phyloP scores from a whole-genome alignment of 2,113 vertebrate genomes.

The Oreochromis aureus region DNA sequence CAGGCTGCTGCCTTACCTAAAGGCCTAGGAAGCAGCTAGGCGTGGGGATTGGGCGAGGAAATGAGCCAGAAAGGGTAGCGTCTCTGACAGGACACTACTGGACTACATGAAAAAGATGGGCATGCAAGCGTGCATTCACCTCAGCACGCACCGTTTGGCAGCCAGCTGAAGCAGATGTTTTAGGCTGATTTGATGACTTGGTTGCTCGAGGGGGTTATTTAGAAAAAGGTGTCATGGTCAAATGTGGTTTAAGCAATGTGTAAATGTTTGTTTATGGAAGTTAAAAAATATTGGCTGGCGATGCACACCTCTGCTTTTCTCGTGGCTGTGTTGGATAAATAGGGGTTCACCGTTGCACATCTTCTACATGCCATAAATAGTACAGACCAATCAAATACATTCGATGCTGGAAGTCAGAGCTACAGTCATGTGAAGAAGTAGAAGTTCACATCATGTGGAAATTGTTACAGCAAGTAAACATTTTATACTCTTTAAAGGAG shows the following conservation, averaged over 20 bases:
- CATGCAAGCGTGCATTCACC: not conserved
- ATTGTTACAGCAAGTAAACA: not conserved
- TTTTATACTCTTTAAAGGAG: not conserved
- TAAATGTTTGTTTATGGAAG: not conserved
- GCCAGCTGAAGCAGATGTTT: slow-evolving; percentile 53
- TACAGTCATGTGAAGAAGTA: not conserved
- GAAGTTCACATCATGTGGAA: not conserved
- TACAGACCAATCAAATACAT: not conserved
- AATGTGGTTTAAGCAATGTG: slow-evolving; percentile 2
- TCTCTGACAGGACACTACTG: not conserved
- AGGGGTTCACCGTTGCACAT: not conserved
- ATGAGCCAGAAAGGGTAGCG: slow-evolving; percentile 20
- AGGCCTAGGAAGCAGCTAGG: not conserved
- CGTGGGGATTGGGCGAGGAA: not conserved
- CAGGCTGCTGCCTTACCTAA: slow-evolving; percentile 6
- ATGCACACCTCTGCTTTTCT: not conserved
- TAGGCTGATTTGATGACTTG: slow-evolving; percentile 15
- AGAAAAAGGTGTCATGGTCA: slow-evolving; percentile 23
- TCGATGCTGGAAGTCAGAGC: not conserved
- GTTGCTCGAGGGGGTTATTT: slow-evolving; percentile 5
- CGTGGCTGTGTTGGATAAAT: not conserved
- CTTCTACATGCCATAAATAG: not conserved
- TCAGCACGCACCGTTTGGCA: not conserved
- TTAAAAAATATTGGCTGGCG: not conserved
- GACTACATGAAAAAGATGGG: slow-evolving; percentile 5